Evolutionary conservation across 2,888 invertebrate species (phyloP).

Genomic region (Tinea pellionella): DNA sequence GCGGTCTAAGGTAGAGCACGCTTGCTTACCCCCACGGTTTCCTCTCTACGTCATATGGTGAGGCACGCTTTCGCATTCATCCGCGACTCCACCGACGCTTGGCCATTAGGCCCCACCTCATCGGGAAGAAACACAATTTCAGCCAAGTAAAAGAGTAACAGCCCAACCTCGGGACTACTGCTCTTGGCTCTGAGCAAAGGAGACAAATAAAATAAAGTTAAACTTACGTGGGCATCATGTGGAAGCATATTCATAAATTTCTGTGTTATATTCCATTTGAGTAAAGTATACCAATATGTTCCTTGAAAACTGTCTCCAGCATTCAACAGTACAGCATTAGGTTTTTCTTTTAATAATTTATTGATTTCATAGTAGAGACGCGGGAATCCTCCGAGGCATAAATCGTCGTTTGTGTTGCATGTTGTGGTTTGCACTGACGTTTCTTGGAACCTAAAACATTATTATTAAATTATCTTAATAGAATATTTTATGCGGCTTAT

Average conservation of each 20-base stretch:
- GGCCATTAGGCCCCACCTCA: no score
- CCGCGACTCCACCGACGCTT: no score
- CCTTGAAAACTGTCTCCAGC: constrained; percentile 90
- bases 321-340: constrained; percentile 77
- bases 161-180: no score
- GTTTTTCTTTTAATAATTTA: constrained; percentile 51
- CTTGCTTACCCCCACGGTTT: no score
- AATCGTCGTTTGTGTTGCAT: constrained; percentile 61
- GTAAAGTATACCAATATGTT: constrained; percentile 83
- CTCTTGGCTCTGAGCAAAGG: no score
- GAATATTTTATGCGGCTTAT: no score
- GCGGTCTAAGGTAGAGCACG: no score
- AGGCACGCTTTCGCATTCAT: no score
- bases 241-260: constrained; percentile 80
- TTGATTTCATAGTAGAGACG: constrained; percentile 71
- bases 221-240: constrained; percentile 80
- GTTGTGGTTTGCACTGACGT: constrained; percentile 65
- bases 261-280: constrained; percentile 80
- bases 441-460: constrained; percentile 67
- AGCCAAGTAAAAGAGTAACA: no score
- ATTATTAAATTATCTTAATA: background rate
- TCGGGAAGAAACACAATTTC: no score
- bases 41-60: no score
- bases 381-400: constrained; percentile 78
- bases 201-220: no score